Base-by-base conservation (phyloP, 2,797 vertebrate species). In the Gephyroberyx darwinii region DNA sequence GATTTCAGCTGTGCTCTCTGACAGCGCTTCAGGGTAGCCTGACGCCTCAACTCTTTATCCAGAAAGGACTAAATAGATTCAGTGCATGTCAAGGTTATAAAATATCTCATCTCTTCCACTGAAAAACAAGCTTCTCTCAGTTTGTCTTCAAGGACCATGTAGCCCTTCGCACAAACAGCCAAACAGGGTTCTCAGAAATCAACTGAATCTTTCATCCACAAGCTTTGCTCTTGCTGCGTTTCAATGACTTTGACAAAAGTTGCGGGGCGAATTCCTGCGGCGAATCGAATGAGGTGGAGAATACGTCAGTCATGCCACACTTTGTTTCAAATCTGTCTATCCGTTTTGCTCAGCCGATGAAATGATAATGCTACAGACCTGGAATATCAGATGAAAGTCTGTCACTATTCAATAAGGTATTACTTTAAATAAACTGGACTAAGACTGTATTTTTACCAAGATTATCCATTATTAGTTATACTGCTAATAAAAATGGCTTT, bases 51-150 rank as follows among this genome's bases (percentile, higher is more conserved):
- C 37, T 60, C 67, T 80, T 64, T 68, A 64, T 80, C 66, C 72
- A 16, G 67, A 79, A 83, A 74, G 26, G 43, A 57, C 59, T 67
- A 71, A 74, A 68, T 19, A 63, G 33, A 70, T 39, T 14, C 14
- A 60, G 31, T 20, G 50, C 41, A 83, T 45, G 55, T 79, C 55
- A 78, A 81, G 62, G 61, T 55, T 69, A 56, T 6, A 13, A 20
- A 69, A 53, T 60, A 71, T 69, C 39, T 14, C 8, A 52, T 65
- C n/a, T 55, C 45, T 54, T 12, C 50, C 37, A 20, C 78, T 73
- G 62, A 84, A 75, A 85, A 77, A 64, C 63, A 71, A 75, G 80
- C 55, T 62, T 77, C 10, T 60, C 10, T 58, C 5, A 0, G 22
- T 72, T 66, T 60, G 45, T 31, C 3, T 7, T 75, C 41, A 71